Conservation (phyloP, 2,797 vertebrate species). For the Phataginus tetradactyla region DNA sequence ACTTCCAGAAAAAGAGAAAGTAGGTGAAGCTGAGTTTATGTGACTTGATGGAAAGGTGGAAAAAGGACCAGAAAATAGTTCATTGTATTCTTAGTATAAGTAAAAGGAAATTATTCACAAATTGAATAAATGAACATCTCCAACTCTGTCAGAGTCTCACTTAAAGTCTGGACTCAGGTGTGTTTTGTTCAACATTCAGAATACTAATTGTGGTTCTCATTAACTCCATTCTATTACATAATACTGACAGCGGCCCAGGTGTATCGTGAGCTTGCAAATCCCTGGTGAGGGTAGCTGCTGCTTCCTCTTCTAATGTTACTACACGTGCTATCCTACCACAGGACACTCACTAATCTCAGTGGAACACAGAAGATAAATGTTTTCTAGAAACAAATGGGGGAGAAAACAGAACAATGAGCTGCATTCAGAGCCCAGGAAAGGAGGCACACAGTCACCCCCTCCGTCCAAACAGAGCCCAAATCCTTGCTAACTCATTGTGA, state of each 20-base stretch:
- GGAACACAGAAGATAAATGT: neutral
- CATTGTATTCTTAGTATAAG: neutral
- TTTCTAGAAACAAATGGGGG: constrained; percentile 41
- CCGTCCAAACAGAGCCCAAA: neutral
- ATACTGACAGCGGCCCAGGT: neutral
- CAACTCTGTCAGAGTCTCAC: constrained; percentile 4
- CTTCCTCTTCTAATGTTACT: constrained; percentile 43
- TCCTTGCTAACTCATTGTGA: neutral
- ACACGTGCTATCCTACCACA: neutral
- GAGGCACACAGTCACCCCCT: neutral
- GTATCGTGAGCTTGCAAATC: neutral
- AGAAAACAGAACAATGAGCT: constrained; percentile 38
- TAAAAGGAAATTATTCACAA: neutral
- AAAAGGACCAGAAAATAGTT: neutral
- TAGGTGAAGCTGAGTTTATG: neutral
- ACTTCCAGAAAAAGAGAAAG: constrained; percentile 40
- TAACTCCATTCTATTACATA: constrained; percentile 21
- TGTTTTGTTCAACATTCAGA: constrained; percentile 31
- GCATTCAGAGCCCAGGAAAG: constrained; percentile 28
- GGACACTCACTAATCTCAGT: constrained; percentile 37
- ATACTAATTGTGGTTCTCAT: constrained; percentile 57
- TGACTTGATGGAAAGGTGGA: neutral
- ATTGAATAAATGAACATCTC: constrained; percentile 9
- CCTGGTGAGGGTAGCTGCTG: neutral
- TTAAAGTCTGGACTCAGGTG: constrained; percentile 38